Evolutionary conservation across 2,797 vertebrate species (phyloP).

Genomic region (Netta rufina): DNA sequence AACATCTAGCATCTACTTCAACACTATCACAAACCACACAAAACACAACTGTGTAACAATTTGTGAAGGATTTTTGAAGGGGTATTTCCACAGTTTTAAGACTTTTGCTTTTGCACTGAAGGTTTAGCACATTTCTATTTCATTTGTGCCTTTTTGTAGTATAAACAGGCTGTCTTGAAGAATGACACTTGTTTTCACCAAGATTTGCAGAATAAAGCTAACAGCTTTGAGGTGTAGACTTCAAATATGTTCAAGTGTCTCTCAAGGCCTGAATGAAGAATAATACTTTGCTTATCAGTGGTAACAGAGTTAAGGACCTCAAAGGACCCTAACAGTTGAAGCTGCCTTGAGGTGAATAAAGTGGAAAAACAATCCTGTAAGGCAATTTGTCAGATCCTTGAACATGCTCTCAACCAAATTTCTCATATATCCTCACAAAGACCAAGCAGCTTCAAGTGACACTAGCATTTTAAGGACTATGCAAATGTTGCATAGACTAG

Average conservation of each 20-base stretch:
- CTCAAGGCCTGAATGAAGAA: not conserved
- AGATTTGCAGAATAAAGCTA: not conserved
- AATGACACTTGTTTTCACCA: not conserved
- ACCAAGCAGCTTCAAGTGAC: not conserved
- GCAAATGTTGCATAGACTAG: not conserved
- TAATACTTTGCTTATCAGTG: not conserved
- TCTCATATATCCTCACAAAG: not conserved
- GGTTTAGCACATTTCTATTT: not conserved
- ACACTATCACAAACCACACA: not conserved
- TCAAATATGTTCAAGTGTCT: not conserved
- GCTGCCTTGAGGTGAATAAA: not conserved
- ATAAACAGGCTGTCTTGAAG: not conserved
- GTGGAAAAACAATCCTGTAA: not conserved
- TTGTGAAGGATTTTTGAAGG: not conserved
- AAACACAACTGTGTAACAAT: not conserved
- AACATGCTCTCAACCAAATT: not conserved
- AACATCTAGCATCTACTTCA: not conserved
- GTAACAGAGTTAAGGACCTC: not conserved
- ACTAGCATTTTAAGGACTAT: not conserved
- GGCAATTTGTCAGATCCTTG: not conserved
- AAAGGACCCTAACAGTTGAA: not conserved
- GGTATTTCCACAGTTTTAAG: not conserved
- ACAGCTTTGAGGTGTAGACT: not conserved
- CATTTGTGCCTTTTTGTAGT: not conserved
- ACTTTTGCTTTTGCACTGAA: not conserved